Conservation (phyloP, 2,888 invertebrate species). For the Chironomus tentans region DNA sequence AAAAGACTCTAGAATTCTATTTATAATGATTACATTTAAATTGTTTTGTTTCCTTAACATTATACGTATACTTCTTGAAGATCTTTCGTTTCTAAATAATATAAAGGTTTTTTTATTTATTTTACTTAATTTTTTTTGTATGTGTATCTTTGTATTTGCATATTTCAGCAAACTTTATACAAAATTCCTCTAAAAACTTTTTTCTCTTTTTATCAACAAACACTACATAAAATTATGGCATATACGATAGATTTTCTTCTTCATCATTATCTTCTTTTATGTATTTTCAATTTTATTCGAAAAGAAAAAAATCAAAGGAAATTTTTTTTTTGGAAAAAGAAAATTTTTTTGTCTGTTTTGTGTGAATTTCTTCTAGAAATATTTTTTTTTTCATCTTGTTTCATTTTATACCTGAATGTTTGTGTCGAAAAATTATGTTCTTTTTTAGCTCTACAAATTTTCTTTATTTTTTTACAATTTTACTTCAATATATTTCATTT, state of each 20-base stretch:
- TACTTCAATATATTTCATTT: background rate
- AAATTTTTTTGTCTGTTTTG: background rate
- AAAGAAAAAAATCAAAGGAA: background rate
- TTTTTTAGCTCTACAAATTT: background rate
- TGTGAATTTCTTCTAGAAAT: background rate
- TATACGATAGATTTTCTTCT: background rate
- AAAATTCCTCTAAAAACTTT: slow-evolving; percentile 21
- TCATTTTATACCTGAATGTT: slow-evolving; percentile 15
- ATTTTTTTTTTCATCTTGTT: background rate
- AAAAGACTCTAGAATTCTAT: too few relatives aligned
- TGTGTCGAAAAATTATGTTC: slow-evolving; percentile 5
- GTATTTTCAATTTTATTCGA: background rate
- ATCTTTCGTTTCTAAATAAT: slow-evolving; percentile 22
- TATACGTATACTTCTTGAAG: slow-evolving; percentile 23
- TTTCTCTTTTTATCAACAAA: slow-evolving; percentile 11
- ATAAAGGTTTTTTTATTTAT: background rate
- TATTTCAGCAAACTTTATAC: slow-evolving; percentile 10
- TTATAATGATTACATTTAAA: slow-evolving; percentile 3
- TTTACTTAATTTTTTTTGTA: slow-evolving; percentile 2
- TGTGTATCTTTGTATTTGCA: background rate
- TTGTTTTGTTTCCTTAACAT: slow-evolving; percentile 2
- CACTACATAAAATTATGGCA: slow-evolving; percentile 23
- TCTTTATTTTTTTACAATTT: slow-evolving; percentile 15
- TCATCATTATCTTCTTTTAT: background rate
- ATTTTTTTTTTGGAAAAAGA: background rate